phyloP scores from a whole-genome alignment of 2,113 vertebrate genomes.

The Peromyscus leucopus region DNA sequence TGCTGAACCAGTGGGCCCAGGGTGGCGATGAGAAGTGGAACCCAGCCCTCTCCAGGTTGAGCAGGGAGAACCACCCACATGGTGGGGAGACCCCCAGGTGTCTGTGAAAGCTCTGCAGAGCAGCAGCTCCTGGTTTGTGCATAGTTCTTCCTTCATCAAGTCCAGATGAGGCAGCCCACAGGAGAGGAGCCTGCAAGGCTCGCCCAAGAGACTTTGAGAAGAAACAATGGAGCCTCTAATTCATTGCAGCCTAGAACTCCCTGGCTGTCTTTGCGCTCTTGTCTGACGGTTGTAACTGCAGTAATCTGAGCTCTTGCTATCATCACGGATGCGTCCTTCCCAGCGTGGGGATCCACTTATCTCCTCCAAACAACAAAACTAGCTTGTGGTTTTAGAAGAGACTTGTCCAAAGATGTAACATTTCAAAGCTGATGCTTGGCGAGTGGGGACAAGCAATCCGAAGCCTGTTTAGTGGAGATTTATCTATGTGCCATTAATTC shows the following conservation, averaged over 20 bases:
- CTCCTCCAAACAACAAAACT: conserved; percentile 30
- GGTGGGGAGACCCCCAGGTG: conserved; percentile 7
- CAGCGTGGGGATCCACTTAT: neutral
- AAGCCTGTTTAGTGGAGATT: conserved; percentile 66
- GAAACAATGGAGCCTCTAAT: neutral
- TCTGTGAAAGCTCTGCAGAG: neutral
- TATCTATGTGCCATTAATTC: conserved; percentile 58
- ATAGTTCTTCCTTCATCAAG: conserved; percentile 56
- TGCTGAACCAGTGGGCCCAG: neutral
- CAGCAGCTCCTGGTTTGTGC: neutral
- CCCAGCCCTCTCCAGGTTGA: conserved; percentile 16
- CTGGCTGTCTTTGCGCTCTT: rapidly evolving
- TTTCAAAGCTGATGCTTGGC: conserved; percentile 45
- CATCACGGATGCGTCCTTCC: neutral
- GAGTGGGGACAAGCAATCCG: conserved; percentile 24
- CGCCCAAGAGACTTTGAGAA: conserved; percentile 13
- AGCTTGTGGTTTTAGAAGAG: conserved; percentile 63
- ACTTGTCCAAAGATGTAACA: conserved; percentile 44
- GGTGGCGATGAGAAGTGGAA: conserved; percentile 26
- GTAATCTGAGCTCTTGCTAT: conserved; percentile 61
- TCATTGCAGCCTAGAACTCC: conserved; percentile 37
- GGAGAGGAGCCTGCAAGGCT: neutral
- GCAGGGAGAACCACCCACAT: conserved; percentile 61
- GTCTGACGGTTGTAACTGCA: neutral
- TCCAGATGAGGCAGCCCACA: conserved; percentile 70